Percentiles rank a stretch among this genome's conserved stretches.
These are phyloP conservation scores for Lophotis ruficrista DNA, from an alignment of 2,113 vertebrate species.

Conservation along the genomic window DNA sequence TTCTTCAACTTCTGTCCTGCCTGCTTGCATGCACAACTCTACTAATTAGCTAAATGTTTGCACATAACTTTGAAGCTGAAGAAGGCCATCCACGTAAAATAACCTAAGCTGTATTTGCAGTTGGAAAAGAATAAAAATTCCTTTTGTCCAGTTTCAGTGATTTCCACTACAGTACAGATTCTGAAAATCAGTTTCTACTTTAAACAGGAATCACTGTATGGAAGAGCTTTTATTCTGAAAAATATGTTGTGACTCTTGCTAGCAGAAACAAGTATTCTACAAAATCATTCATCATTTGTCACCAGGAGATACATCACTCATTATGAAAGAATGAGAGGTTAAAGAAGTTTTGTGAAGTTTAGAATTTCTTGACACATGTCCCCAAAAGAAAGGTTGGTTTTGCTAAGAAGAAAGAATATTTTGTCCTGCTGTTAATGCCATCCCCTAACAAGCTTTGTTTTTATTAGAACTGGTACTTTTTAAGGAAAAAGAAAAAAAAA, in stretches of 20 bases:
- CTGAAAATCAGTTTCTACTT: not conserved
- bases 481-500: too few relatives aligned
- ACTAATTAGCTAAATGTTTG: not conserved
- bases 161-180: not conserved
- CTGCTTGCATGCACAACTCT: not conserved
- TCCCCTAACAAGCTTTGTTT: not conserved
- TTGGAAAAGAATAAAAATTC: not conserved
- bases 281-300: not conserved
- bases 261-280: not conserved
- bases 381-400: not conserved
- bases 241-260: not conserved
- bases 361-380: not conserved
- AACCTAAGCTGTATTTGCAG: not conserved
- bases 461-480: not conserved
- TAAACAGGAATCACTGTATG: not conserved
- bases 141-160: not conserved
- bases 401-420: not conserved
- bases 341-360: not conserved
- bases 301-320: not conserved
- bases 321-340: not conserved
- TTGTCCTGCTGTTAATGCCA: not conserved
- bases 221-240: not conserved
- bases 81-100: not conserved
- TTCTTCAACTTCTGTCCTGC: not conserved
- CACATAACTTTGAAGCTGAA: not conserved